These are phyloP conservation scores for Zalophus californianus DNA, from an alignment of 2,797 vertebrate species.

Conservation along the genomic window DNA sequence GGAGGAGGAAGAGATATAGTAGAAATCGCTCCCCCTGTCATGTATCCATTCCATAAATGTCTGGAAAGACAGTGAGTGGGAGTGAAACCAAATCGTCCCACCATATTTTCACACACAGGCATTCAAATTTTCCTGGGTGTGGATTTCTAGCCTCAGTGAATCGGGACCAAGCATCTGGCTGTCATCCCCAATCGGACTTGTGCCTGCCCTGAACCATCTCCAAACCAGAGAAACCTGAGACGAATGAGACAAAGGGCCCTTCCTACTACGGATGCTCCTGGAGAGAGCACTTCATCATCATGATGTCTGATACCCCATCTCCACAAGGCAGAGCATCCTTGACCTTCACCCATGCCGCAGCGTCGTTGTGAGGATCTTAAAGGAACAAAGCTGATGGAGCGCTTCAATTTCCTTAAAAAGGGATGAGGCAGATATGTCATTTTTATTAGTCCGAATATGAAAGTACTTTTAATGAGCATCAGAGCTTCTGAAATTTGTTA, in stretches of 20 bases:
- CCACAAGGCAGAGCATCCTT: constrained; percentile 42
- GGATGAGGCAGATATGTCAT: constrained; percentile 20
- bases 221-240: background rate
- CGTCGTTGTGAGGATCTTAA: background rate
- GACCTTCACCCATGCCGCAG: constrained; percentile 28
- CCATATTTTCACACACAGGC: background rate
- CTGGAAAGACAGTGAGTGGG: background rate
- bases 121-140: background rate
- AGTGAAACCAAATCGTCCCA: background rate
- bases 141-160: background rate
- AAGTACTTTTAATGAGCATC: constrained; percentile 54
- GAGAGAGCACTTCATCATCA: background rate
- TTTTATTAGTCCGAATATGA: constrained; percentile 62
- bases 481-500: constrained; percentile 34
- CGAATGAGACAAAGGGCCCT: background rate
- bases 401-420: constrained; percentile 57
- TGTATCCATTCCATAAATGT: background rate
- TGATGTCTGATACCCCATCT: background rate
- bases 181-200: background rate
- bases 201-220: background rate
- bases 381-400: constrained; percentile 11
- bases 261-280: background rate
- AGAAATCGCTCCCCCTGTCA: background rate
- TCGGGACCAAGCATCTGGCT: background rate
- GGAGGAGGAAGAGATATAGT: background rate